Percentiles rank a stretch among this genome's conserved stretches.
Conservation (phyloP, 1,140 invertebrate species). For the Eulimnadia texana region DNA sequence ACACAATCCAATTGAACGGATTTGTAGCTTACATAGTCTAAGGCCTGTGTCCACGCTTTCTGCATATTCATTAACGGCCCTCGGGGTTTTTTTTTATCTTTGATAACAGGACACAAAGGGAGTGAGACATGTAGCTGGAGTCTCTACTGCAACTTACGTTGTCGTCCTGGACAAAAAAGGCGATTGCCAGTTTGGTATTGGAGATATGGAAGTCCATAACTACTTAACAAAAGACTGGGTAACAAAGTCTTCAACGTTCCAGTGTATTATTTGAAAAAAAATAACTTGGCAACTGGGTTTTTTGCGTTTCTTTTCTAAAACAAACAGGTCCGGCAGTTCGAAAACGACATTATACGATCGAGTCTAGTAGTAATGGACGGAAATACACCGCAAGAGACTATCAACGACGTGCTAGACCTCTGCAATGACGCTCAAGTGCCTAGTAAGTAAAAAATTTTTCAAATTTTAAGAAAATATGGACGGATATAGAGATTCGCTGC, state of each 20-base stretch:
- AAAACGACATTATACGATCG: constrained; percentile 38
- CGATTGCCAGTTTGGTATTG: constrained; percentile 60
- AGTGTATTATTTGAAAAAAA: constrained; percentile 17
- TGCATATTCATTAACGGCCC: too few species aligned
- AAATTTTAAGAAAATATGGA: not conserved
- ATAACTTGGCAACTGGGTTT: constrained; percentile 14
- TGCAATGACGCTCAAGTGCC: constrained; percentile 45
- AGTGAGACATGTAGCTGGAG: constrained; percentile 10
- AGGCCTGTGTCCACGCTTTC: not conserved
- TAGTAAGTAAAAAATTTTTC: constrained; percentile 34
- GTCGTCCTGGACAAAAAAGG: constrained; percentile 53
- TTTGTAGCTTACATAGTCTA: not conserved
- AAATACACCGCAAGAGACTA: constrained; percentile 51
- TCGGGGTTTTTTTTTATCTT: too few species aligned
- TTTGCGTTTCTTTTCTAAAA: constrained; percentile 1
- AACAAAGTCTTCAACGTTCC: constrained; percentile 15
- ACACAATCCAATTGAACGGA: not conserved
- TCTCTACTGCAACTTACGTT: constrained; percentile 51
- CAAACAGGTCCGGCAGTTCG: constrained; percentile 33
- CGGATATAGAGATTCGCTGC: not conserved
- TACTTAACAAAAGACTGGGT: constrained; percentile 44
- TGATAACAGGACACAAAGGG: constrained; percentile 19
- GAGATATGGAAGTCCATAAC: constrained; percentile 68
- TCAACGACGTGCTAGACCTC: constrained; percentile 44
- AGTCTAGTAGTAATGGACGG: constrained; percentile 66